Base-by-base conservation (phyloP, 2,888 invertebrate genomes). In the Diploptera punctata region DNA sequence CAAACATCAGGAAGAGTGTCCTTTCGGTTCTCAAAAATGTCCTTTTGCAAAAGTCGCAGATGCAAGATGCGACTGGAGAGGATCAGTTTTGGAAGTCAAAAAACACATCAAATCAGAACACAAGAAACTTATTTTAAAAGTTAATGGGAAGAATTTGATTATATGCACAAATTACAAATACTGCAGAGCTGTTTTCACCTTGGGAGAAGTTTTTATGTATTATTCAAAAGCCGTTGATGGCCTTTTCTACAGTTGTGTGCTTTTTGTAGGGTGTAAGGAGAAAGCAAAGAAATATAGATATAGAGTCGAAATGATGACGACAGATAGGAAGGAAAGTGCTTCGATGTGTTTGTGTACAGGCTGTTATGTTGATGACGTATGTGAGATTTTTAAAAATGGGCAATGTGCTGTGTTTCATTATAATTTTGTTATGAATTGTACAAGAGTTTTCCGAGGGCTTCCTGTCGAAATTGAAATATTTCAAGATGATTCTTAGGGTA, bases 361-460 rank as follows among this genome's bases (percentile, higher is more conserved):
- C 3, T 26, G 54, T n/a, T 29, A 16, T 21, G 4, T 54, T 18
- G 26, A 54, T 10, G 29, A 54, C 10, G 24, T 54, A 5, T 13
- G 13, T 1, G 26, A 26, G 3, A 54, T 26, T 3, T 54, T 54
- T 13, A 13, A 2, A 10, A 54, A 26, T 21, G 54, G 29, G 2
- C 21, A 26, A 21, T 54, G 54, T 54, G 26, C 54, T 54, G 7
- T 24, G 1, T 54, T 54, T 21, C 29, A 24, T 54, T 29, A 54
- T 24, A 26, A 54, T 54, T 54, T 54, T 26, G 54, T 54, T 26
- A 54, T 26, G 54, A 54, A 24, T 10, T 54, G 54, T n/a, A 54
- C 54, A 3, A 21, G 54, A 16, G 54, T 54, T 7, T 54, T 54
- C n/a, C 21, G 21, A 21, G 54, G 54, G 16, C 26, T 54, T 5